Evolutionary conservation across 1,140 invertebrate species (phyloP).

Genomic region (Lepidostoma basale): DNA sequence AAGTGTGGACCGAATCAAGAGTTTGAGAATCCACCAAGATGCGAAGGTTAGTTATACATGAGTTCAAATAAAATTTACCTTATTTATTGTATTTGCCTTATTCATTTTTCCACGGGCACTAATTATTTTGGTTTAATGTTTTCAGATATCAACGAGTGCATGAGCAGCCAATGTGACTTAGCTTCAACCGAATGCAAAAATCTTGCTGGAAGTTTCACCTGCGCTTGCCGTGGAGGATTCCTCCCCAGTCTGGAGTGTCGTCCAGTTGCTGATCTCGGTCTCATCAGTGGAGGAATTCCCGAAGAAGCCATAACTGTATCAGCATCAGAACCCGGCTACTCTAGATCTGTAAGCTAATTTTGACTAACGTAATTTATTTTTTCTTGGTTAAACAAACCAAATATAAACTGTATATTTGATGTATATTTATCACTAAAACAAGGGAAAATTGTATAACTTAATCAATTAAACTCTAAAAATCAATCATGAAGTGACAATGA

Average conservation of each 20-base stretch:
- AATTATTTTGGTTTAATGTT: no score
- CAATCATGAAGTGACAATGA: no score
- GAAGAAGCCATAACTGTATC: conserved; percentile 89
- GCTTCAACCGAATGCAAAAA: conserved; percentile 92
- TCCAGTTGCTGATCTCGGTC: conserved; percentile 85
- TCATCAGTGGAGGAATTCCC: conserved; percentile 87
- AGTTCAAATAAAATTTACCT: no score
- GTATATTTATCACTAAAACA: no score
- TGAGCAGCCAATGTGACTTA: conserved; percentile 84
- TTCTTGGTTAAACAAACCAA: no score
- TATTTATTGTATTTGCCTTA: no score
- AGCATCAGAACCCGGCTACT: conserved; percentile 78
- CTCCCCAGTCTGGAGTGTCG: conserved; percentile 86
- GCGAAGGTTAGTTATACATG: conserved; percentile 74
- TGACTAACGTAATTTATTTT: no score
- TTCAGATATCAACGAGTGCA: conserved; percentile 90
- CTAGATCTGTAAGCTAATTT: conserved; percentile 71
- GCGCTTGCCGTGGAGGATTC: conserved; percentile 87
- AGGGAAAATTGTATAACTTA: no score
- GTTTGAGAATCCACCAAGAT: conserved; percentile 84
- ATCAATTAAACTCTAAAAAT: no score
- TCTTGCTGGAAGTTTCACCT: conserved; percentile 88
- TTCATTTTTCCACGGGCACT: not conserved
- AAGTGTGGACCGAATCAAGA: conserved; percentile 85
- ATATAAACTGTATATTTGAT: no score